Conservation (phyloP, 2,113 vertebrate species). For the Bambusicola thoracicus region DNA sequence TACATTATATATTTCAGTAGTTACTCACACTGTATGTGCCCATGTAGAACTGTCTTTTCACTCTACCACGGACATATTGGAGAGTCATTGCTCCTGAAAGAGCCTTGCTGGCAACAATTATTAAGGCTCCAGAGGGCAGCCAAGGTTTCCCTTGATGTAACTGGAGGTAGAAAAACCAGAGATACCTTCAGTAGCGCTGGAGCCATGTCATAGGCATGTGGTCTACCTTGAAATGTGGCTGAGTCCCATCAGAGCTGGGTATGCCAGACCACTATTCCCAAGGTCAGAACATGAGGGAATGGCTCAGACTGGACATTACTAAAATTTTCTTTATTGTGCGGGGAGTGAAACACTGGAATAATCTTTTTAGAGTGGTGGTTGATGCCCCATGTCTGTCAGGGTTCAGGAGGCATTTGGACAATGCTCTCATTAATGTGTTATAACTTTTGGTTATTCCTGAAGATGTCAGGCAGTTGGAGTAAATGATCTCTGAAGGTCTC, state of each 20-base stretch:
- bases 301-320: neutral
- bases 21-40: neutral
- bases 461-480: neutral
- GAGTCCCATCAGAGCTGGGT: neutral
- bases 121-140: neutral
- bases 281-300: neutral
- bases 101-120: neutral
- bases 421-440: neutral
- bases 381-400: neutral
- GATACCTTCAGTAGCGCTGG: neutral
- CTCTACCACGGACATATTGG: neutral
- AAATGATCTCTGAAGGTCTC: neutral
- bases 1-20: neutral
- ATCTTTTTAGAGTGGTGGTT: neutral
- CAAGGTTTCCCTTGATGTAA: neutral
- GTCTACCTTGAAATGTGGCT: neutral
- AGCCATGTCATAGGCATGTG: neutral
- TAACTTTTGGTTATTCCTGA: neutral
- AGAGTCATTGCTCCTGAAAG: neutral
- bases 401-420: neutral
- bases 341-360: neutral
- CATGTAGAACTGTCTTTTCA: neutral
- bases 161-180: neutral
- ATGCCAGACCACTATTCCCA: too few relatives aligned
- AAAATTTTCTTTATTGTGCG: neutral